Base-by-base conservation (phyloP, 2,888 invertebrate species). In the Subacronicta megacephala region DNA sequence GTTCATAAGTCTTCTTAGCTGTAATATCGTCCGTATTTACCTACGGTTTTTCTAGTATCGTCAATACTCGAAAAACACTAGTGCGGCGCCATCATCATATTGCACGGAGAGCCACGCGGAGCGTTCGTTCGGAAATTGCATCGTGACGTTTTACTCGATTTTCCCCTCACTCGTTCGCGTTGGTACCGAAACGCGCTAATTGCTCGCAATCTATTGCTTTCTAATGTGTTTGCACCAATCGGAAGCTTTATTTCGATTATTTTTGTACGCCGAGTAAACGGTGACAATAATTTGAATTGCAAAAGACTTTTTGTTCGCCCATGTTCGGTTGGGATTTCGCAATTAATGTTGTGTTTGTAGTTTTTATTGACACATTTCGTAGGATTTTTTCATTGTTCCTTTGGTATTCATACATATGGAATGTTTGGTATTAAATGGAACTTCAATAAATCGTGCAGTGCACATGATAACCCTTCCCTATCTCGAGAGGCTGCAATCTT, bases 121-220 rank as follows among this genome's bases (percentile, higher is more conserved):
- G 58, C 73, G 68, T 73, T 81, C 80, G 77, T 69, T 83, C 80
- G 83, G 83, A 85, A 83, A 85, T 84, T 83, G 83, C 81, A 80
- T 75, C 76, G 72, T 43, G 62, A 56, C 75, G 77, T 80, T 84
- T 82, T 80, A 75, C 81, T 83, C 82, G 59, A 57, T 72, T 74
- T 74, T 61, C 49, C 55, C 64, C 66, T 56, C 68, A 62, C 70
- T 64, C 61, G 55, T 46, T 55, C 50, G 57, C 46, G 65, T 64
- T 49, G 35, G 51, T 61, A 55, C 65, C 64, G 63, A 74, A 75
- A 62, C 81, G 76, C 83, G 80, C 84, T 90, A 89, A 90, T 90
- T 90, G 90, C 88, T 88, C 57, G 78, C 87, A 88, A 88, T 90
- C 88, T 88, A 90, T 88, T 83, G 87, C 87, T 83, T 84, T 89